phyloP scores from a whole-genome alignment of 2,888 invertebrate species.

The Mamestra brassicae region DNA sequence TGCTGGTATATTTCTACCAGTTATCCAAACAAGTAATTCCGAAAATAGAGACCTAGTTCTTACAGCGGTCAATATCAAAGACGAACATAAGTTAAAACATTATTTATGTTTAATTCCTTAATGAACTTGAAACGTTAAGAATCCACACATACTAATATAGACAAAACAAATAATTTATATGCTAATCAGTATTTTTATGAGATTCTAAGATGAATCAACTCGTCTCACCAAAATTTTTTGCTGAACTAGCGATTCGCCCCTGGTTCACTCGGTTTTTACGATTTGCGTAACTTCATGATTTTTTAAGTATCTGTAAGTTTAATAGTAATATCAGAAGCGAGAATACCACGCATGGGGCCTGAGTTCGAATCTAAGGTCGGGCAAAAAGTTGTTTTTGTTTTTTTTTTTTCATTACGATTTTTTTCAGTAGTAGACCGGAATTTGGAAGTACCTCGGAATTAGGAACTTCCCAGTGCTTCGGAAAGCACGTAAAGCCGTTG shows the following conservation, averaged over 20 bases:
- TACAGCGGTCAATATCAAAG: slow-evolving; percentile 36
- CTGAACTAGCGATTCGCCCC: not conserved
- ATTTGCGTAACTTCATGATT: not conserved
- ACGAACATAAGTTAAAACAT: slow-evolving; percentile 7
- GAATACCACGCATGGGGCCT: too few species aligned
- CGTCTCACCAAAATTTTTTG: slow-evolving; percentile 9
- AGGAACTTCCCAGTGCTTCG: too few species aligned
- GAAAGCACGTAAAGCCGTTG: too few species aligned
- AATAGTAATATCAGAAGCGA: too few species aligned
- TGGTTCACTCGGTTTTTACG: not conserved
- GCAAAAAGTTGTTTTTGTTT: too few species aligned
- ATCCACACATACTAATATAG: slow-evolving; percentile 20
- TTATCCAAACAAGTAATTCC: not conserved
- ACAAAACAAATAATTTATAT: slow-evolving; percentile 58
- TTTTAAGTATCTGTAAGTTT: too few species aligned
- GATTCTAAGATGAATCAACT: slow-evolving; percentile 41
- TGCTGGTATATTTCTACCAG: not conserved
- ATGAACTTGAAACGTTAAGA: slow-evolving; percentile 32
- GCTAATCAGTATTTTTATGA: slow-evolving; percentile 43
- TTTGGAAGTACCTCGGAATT: too few species aligned
- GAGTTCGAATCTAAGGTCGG: too few species aligned
- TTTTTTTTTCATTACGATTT: too few species aligned
- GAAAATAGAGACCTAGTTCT: not conserved
- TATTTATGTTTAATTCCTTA: slow-evolving; percentile 11
- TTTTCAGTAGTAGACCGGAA: too few species aligned